Base-by-base conservation (phyloP, 2,797 vertebrate species). In the Sternotherus odoratus region DNA sequence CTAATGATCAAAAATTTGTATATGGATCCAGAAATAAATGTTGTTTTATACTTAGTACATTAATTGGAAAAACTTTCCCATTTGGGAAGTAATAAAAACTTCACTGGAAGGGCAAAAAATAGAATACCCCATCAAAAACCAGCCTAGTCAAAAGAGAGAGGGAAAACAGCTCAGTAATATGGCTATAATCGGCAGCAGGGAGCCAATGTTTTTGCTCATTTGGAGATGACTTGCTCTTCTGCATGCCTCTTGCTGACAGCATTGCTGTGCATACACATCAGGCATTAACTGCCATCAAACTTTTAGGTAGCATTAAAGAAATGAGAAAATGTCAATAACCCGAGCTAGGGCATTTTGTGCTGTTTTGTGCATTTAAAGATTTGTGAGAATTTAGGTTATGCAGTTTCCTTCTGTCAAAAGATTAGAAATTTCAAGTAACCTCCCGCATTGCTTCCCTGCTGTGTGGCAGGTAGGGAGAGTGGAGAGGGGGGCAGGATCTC, bases 251-350 rank as follows among this genome's bases (percentile, higher is more conserved):
- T 1, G 33, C 39, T 2, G 50, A 7, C 72, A 2, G 63, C 2
- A 8, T 90, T 78, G 88, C 92, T 46, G 83, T 72, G 92, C 92
- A 77, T 82, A 77, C 79, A 1, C 91, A 93, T 80, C 72, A 84
- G 87, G 30, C 91, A 56, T 89, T 93, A 92, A 2, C 77, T 26
- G 12, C 89, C 51, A 1, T 28, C 79, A 1, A 17, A 80, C 51
- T 84, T 91, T 2, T n/a, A 57, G 79, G 83, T 10, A 53, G 82
- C 6, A 4, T 89, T 94, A 83, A 78, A 60, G 85, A 53, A 88
- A 49, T 7, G 17, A 87, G 57, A 46, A 84, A 28, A 43, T 48
- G 51, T 69, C 86, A 33, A 54, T 82, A 83, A 77, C 26, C 36
- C 17, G 4, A 24, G 39, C 39, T 15, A 60, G 80, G 46, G 54